Base-by-base conservation (phyloP, 2,113 vertebrate genomes). In the Edolisoma coerulescens region DNA sequence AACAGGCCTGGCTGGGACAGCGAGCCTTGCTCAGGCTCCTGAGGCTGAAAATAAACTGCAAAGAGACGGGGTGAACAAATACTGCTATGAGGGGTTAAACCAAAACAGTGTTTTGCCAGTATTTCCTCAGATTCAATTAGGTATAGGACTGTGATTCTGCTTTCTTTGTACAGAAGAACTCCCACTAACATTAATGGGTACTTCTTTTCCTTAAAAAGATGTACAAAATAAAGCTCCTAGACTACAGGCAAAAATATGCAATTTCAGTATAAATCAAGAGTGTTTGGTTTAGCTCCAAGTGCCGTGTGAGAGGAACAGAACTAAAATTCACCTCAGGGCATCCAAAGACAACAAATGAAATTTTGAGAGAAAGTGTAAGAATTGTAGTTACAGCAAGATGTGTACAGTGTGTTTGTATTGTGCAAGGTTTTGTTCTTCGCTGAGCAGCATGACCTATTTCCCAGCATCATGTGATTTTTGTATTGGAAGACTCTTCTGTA, bases 401-500 rank as follows among this genome's bases (percentile, higher is more conserved):
- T 52, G 39, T 16, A 50, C 44, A 42, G 42, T 60, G 64, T 54
- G 33, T 81, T 91, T 74, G 57, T 59, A 35, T 84, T 68, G 59
- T 15, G 47, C 0, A 5, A 92, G 86, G 71, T 93, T 95, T 88
- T 74, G 54, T 90, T 94, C 80, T 89, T 84, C 2, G 23, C 80
- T 77, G 44, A 96, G 63, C 76, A 70, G 76, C 59, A 7, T 84
- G 90, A 93, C 91, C 95, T 86, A 93, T 93, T 97, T 96, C 90
- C 76, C 90, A 92, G 67, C 54, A 81, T 63, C 94, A 89, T 27
- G 64, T 90, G 90, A 94, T 84, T 95, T 93, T 83, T 83, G 28
- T 88, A 88, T 83, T 67, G 71, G 75, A 95, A 92, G 75, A 86
- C 71, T 80, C 65, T 82, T 89, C 61, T 64, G 76, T 70, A 54